phyloP scores from a whole-genome alignment of 1,140 invertebrate species.

The Palaemon carinicauda region DNA sequence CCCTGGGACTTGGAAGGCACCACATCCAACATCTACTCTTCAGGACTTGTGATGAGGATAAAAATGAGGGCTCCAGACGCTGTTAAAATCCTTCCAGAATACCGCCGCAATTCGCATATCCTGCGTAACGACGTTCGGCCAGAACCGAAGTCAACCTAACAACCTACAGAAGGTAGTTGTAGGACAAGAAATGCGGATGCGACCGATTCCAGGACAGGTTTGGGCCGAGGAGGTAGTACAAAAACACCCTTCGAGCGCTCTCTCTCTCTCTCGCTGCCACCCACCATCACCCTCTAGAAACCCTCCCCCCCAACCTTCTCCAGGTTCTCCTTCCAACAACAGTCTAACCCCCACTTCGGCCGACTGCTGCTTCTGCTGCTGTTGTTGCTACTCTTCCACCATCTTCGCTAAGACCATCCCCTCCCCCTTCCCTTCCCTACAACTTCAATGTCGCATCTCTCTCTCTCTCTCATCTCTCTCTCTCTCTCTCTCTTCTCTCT shows the following conservation, averaged over 20 bases:
- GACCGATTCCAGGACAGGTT: conserved; percentile 8
- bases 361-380: background rate
- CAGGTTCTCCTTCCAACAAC: background rate
- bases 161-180: background rate
- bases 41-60: no score
- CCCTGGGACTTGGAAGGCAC: background rate
- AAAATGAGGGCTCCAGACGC: background rate
- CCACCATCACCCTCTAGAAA: no score
- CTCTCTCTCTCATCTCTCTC: background rate
- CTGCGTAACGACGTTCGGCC: background rate
- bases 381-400: background rate
- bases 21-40: background rate
- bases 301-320: background rate
- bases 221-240: conserved; percentile 7
- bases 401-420: background rate
- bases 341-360: background rate
- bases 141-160: background rate
- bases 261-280: background rate
- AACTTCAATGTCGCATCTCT: background rate
- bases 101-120: background rate
- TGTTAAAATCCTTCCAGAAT: background rate
- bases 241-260: background rate
- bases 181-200: background rate
- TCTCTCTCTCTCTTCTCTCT: background rate
- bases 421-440: background rate